Base-by-base conservation (phyloP, 2,797 vertebrate species). In the Bufotes viridis region DNA sequence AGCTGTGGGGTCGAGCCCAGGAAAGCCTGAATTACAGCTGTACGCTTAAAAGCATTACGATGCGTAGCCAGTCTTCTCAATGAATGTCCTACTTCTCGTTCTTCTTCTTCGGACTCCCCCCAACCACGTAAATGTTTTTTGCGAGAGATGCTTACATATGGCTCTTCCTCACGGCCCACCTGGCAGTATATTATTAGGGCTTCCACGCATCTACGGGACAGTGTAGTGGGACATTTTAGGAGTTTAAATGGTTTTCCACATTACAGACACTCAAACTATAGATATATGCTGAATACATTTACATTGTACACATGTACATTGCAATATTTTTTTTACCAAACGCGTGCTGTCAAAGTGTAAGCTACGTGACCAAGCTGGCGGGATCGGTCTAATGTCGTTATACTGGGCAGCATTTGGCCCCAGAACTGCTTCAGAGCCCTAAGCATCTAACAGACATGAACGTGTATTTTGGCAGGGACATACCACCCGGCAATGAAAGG, bases 1-100 rank as follows among this genome's bases (percentile, higher is more conserved):
- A 99, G 96, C 91, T 99, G 98, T 0, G 98, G 98, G 0, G 97
- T 97, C 89, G 98, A 99, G 90, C 98, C 98, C 91, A 99, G 93
- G 92, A 99, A 99, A 2, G 98, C 98, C 94, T 99, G 98, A 91
- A 99, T 99, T 90, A 99, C 96, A 0, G 97, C 96, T 20, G 97
- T 96, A 90, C 98, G 97, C 86, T 98, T 98, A 94, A 99, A 99
- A 93, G 98, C 98, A 1, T 98, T 96, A 83, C 97, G 96, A 92
- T 99, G 98, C 0, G 93, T 94, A 81, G 96, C 94, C 92, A 99
- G 93, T 55, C 90, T 96, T 87, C 98, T 96, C 91, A 96, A 95
- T 0, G 96, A 94, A 89, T 97, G 98, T 11, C 98, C 97, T 14
- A 99, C 96, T 93, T 99, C 97, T 94, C 96, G 95, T 95, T 99